These are phyloP conservation scores for Griposia aprilina DNA, from an alignment of 2,888 invertebrate species.

Conservation along the genomic window DNA sequence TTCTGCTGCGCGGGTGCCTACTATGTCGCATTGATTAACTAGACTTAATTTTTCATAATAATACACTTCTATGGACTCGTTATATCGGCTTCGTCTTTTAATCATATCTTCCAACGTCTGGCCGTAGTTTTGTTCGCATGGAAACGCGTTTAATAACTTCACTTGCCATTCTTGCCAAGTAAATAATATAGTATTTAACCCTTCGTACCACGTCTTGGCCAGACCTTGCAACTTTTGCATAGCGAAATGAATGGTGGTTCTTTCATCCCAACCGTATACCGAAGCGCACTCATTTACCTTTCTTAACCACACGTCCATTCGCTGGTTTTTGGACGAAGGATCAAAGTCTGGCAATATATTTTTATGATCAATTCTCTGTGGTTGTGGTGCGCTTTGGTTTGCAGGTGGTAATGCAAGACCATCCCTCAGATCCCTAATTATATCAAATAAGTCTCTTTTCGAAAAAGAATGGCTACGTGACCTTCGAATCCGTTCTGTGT, in stretches of 20 bases:
- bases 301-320: not conserved
- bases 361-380: not conserved
- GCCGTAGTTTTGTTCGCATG: not conserved
- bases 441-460: not conserved
- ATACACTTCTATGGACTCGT: not conserved
- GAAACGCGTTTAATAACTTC: not conserved
- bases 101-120: conserved; percentile 2
- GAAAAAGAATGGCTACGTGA: not conserved
- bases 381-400: not conserved
- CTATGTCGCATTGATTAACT: not conserved
- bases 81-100: not conserved
- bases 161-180: not conserved
- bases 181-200: not conserved
- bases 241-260: not conserved
- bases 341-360: not conserved
- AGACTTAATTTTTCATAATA: not conserved
- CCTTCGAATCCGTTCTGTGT: not conserved
- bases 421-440: not conserved
- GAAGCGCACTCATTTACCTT: not conserved
- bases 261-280: not conserved
- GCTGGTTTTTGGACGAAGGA: not conserved
- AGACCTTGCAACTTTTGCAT: not conserved
- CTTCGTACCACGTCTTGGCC: not conserved
- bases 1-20: not conserved
- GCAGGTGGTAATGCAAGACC: not conserved